phyloP scores from a whole-genome alignment of 2,797 vertebrate species.

The Limnodromus scolopaceus region DNA sequence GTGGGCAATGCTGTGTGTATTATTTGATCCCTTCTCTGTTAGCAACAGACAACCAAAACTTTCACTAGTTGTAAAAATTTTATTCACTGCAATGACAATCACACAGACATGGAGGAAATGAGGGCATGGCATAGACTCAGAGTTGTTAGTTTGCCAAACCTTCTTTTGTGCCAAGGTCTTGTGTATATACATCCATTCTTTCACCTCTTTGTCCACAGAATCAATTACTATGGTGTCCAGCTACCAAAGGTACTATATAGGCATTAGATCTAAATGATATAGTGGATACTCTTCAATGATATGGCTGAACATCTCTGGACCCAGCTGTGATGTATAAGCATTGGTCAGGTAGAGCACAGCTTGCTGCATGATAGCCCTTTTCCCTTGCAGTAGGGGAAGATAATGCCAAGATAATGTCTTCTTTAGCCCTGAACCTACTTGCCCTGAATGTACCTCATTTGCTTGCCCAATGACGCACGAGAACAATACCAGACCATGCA shows the following conservation, averaged over 20 bases:
- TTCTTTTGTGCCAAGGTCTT: background rate
- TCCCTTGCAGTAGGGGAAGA: background rate
- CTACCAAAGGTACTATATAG: background rate
- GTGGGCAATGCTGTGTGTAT: background rate
- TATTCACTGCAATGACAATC: background rate
- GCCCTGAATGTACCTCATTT: background rate
- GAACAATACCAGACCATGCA: rapidly evolving
- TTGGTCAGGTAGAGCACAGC: background rate
- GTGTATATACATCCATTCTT: background rate
- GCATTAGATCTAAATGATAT: background rate
- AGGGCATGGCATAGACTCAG: background rate
- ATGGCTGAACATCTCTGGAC: background rate
- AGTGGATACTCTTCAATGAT: background rate
- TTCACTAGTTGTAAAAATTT: background rate
- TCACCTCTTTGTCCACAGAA: background rate
- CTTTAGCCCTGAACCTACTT: background rate
- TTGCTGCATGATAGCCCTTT: background rate
- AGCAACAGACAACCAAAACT: background rate
- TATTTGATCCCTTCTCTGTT: background rate
- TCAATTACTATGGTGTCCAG: background rate
- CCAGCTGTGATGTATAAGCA: background rate
- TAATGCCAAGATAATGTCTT: rapidly evolving
- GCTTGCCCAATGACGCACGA: rapidly evolving
- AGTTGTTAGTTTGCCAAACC: background rate
- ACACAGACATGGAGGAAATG: background rate